phyloP scores from a whole-genome alignment of 2,113 vertebrate genomes.

The Etheostoma cragini region DNA sequence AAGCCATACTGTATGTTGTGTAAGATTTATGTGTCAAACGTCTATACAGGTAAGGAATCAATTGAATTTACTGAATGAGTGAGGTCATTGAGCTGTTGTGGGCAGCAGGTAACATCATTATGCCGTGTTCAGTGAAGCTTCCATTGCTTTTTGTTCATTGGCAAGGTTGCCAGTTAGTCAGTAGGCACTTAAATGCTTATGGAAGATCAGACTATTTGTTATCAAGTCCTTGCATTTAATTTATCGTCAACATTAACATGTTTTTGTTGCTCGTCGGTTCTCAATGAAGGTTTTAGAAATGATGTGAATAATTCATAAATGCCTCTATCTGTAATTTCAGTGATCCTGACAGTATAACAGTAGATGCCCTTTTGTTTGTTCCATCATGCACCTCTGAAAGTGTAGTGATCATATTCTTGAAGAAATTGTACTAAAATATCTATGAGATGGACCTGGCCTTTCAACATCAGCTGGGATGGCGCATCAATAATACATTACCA shows the following conservation, averaged over 20 bases:
- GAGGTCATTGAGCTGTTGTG: conserved; percentile 17
- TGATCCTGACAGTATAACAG: neutral
- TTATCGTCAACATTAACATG: neutral
- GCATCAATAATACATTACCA: conserved; percentile 78
- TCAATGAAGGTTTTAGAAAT: neutral
- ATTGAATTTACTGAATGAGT: neutral
- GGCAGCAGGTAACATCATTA: neutral
- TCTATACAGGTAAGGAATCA: neutral
- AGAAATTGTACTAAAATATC: conserved; percentile 72
- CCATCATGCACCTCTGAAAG: conserved; percentile 30
- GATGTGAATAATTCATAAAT: neutral
- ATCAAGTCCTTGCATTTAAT: neutral
- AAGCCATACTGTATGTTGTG: neutral
- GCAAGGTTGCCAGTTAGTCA: neutral
- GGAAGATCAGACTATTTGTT: neutral
- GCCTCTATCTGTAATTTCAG: neutral
- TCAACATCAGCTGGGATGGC: conserved; percentile 63
- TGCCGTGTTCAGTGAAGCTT: neutral
- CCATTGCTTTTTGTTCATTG: neutral
- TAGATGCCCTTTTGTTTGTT: conserved; percentile 36
- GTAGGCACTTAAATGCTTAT: neutral
- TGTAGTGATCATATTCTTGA: conserved; percentile 51
- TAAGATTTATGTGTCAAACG: neutral
- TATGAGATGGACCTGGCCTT: conserved; percentile 72
- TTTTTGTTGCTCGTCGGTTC: neutral